Percentiles rank a stretch among this genome's conserved stretches.
These are phyloP conservation scores for Syndactyla subalaris DNA, from an alignment of 2,797 vertebrate species.

Conservation along the genomic window DNA sequence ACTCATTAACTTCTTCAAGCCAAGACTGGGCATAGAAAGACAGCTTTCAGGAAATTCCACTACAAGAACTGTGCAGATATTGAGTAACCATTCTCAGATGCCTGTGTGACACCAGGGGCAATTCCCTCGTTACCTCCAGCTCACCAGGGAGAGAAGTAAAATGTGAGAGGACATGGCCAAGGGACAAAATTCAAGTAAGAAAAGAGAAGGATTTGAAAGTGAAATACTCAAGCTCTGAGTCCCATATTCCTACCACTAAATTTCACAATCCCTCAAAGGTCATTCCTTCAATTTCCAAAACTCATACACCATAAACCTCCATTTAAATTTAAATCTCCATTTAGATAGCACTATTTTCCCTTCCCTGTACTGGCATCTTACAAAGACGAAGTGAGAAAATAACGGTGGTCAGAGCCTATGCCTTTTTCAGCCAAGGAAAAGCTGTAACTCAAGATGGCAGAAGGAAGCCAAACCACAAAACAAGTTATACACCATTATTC, in stretches of 20 bases:
- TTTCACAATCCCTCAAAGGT: neutral
- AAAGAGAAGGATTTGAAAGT: neutral
- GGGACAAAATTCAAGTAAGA: neutral
- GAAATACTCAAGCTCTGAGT: neutral
- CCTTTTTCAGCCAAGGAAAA: neutral
- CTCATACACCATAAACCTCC: neutral
- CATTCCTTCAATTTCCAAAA: neutral
- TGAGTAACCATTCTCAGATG: neutral
- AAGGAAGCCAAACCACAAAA: constrained; percentile 4
- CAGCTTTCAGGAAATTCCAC: neutral
- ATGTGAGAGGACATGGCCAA: neutral
- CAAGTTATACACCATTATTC: neutral
- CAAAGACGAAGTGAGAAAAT: neutral
- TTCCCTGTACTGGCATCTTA: neutral
- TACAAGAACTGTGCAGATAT: neutral
- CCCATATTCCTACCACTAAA: neutral
- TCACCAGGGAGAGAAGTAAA: neutral
- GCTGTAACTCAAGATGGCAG: neutral
- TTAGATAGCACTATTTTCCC: neutral
- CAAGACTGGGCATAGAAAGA: neutral
- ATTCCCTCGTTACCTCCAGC: neutral
- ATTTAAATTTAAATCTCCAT: neutral
- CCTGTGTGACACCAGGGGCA: neutral
- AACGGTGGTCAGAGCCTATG: neutral
- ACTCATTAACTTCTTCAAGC: neutral